These are phyloP conservation scores for Butastur rufipennis DNA, from an alignment of 2,113 vertebrate species.

Conservation along the genomic window DNA sequence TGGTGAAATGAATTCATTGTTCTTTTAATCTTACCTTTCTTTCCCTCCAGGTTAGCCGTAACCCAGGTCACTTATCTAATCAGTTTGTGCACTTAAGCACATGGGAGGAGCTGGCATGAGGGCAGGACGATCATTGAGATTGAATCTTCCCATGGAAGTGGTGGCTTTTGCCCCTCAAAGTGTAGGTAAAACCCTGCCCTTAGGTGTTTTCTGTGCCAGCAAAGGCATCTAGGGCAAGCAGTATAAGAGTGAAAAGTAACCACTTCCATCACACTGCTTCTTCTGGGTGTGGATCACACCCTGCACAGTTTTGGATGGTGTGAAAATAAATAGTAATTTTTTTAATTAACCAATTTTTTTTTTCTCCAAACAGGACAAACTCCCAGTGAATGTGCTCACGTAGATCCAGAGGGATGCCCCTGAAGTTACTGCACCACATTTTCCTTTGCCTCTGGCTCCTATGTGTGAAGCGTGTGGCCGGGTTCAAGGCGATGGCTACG, in stretches of 20 bases:
- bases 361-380: not conserved
- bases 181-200: not conserved
- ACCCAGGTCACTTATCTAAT: not conserved
- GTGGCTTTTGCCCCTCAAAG: not conserved
- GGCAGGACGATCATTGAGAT: fast-evolving
- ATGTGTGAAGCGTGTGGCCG: not conserved
- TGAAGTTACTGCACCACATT: not conserved
- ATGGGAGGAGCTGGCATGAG: not conserved
- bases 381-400: not conserved
- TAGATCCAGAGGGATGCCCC: not conserved
- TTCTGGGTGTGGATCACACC: not conserved
- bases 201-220: not conserved
- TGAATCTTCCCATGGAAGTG: not conserved
- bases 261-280: too few species aligned
- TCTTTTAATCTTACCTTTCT: not conserved
- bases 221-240: not conserved
- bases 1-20: not conserved
- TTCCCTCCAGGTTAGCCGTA: not conserved
- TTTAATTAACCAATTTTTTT: fast-evolving
- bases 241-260: not conserved
- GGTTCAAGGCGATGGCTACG: not conserved
- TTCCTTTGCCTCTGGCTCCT: not conserved
- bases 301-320: not conserved
- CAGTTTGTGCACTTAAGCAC: not conserved
- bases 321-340: not conserved